Base-by-base conservation (phyloP, 64 coral and sea anemone genomes). In the Montipora foliosa region DNA sequence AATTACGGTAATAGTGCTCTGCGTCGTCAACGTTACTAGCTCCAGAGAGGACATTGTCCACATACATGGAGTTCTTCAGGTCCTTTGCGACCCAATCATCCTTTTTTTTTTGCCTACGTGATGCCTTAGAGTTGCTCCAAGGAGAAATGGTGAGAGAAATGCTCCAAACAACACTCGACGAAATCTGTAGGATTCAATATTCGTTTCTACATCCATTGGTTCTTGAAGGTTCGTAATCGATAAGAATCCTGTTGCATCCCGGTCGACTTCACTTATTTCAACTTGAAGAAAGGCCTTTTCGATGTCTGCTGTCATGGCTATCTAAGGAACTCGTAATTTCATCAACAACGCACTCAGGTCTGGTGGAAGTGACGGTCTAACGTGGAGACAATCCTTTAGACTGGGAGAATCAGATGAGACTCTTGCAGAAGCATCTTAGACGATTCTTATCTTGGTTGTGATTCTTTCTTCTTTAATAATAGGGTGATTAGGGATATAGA, bases 241-340 rank as follows among this genome's bases (percentile, higher is more conserved):
- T 19, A 90, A 10, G 68, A 90, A 90, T 46, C 88, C 79, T 90
- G 88, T 90, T 64, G 67, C 81, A 84, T 84, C 81, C 67, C 61
- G 25, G 50, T 51, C 48, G 82, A 44, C 69, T 60, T 91, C 47
- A 44, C 7, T 6, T 44, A 9, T 47, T 90, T 78, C 89, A 11
- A 87, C 87, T 25, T 80, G 74, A 4, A 93, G 84, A 44, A 79
- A 93, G 13, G 90, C 90, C 47, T 92, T 92, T 62, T 84, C 67
- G 37, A 84, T 84, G 9, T 93, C 82, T 53, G 92, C 92, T 94
- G 49, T 87, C 50, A 92, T 61, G 15, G 91, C 91, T 71, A 92
- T 51, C 24, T 55, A 5, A 48, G 67, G 90, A 12, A 57, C 12
- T 12, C 79, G 69, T 50, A 92, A 92, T 12, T 84, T 84, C 21